Evolutionary conservation across 2,113 vertebrate genomes (phyloP).

Genomic region (Falcunculus frontatus): DNA sequence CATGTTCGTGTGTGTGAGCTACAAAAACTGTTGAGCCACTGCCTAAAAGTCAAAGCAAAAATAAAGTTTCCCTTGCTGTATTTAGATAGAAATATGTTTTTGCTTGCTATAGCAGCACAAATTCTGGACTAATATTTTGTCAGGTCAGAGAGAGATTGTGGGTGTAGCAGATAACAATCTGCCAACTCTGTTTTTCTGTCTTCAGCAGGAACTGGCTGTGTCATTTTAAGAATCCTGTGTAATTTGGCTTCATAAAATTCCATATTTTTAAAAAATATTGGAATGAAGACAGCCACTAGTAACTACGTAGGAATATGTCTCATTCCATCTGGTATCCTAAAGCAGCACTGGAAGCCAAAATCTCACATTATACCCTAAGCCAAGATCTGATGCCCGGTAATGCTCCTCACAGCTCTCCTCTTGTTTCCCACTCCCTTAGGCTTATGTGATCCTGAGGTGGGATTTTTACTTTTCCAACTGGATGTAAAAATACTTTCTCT

Average conservation of each 20-base stretch:
- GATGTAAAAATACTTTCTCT: not conserved
- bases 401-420: not conserved
- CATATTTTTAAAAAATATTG: not conserved
- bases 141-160: not conserved
- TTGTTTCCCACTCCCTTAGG: not conserved
- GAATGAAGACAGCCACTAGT: not conserved
- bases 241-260: not conserved
- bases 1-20: not conserved
- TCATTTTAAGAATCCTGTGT: not conserved
- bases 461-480: not conserved
- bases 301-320: not conserved
- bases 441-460: not conserved
- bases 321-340: not conserved
- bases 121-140: not conserved
- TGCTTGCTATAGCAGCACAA: not conserved
- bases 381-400: not conserved
- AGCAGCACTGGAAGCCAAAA: not conserved
- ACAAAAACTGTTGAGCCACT: not conserved
- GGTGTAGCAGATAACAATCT: slow-evolving; percentile 14
- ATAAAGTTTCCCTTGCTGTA: not conserved
- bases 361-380: not conserved
- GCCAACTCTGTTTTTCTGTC: not conserved
- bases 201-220: not conserved
- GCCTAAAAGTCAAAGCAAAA: not conserved
- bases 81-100: not conserved